These are phyloP conservation scores for Lacanobia wlatinum DNA, from an alignment of 2,888 invertebrate genomes.

Conservation along the genomic window DNA sequence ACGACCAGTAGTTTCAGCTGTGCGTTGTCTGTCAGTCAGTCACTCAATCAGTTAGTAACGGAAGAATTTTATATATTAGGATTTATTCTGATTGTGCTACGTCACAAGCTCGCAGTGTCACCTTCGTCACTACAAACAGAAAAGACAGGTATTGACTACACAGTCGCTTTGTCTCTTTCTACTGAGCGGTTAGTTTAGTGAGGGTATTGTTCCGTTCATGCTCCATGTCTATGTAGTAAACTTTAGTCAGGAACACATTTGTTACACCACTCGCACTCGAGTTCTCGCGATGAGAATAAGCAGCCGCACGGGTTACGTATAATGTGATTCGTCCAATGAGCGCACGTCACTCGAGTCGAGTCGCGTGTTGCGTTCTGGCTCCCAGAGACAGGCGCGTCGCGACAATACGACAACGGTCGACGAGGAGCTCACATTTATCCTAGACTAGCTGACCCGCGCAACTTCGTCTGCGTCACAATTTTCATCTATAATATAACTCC, in stretches of 20 bases:
- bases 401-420: not conserved
- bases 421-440: not conserved
- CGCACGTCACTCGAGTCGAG: conserved; percentile 1
- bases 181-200: not conserved
- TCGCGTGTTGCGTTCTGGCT: conserved; percentile 1
- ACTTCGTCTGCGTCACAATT: too few species aligned
- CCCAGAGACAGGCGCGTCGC: not conserved
- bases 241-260: conserved; percentile 21
- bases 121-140: too few species aligned
- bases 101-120: too few species aligned
- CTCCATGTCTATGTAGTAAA: not conserved
- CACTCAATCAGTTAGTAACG: too few species aligned
- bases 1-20: too few species aligned
- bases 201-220: not conserved
- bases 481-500: too few species aligned
- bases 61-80: too few species aligned
- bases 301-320: conserved; percentile 10
- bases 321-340: conserved; percentile 28
- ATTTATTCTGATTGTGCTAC: too few species aligned
- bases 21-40: too few species aligned
- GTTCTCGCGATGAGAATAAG: conserved; percentile 4
- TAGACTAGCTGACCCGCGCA: too few species aligned
- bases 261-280: not conserved
- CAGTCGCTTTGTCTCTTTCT: not conserved
- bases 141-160: too few species aligned